phyloP scores from a whole-genome alignment of 1,140 invertebrate species.

The Drosophila yakuba region DNA sequence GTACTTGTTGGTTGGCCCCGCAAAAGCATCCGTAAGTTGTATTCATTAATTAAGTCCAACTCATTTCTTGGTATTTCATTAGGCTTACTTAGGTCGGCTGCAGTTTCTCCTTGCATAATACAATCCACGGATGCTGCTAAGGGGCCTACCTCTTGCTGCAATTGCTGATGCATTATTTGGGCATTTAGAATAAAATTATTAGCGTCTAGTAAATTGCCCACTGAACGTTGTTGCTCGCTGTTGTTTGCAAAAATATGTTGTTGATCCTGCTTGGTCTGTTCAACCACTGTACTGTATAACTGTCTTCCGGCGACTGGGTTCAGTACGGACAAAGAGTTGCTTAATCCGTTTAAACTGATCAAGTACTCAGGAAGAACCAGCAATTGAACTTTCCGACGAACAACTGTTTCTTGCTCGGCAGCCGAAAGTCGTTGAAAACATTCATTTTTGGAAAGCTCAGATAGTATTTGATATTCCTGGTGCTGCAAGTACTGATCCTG shows the following conservation, averaged over 20 bases:
- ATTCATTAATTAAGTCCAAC: conserved; percentile 70
- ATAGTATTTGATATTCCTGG: conserved; percentile 85
- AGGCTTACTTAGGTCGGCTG: conserved; percentile 27
- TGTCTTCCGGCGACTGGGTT: conserved; percentile 71
- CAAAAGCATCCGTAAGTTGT: conserved; percentile 75
- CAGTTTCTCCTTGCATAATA: conserved; percentile 68
- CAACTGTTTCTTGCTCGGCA: conserved; percentile 87
- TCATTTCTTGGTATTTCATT: conserved; percentile 46
- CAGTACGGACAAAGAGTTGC: conserved; percentile 57
- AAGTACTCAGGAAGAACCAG: conserved; percentile 85
- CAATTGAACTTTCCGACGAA: conserved; percentile 86
- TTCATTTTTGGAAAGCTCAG: conserved; percentile 88
- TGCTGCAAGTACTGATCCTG: conserved; percentile 86
- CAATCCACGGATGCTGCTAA: conserved; percentile 44
- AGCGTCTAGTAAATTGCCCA: conserved; percentile 73
- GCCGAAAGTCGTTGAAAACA: conserved; percentile 87
- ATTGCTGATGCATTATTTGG: conserved; percentile 82
- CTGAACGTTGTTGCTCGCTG: conserved; percentile 31
- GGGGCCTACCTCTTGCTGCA: conserved; percentile 43
- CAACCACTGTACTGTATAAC: conserved; percentile 62
- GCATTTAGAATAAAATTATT: conserved; percentile 75
- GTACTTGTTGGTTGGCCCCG: conserved; percentile 31
- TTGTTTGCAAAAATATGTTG: conserved; percentile 71
- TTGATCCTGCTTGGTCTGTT: conserved; percentile 67
- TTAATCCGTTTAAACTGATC: conserved; percentile 73